Percentiles rank a stretch among this genome's conserved stretches.
phyloP scores from a whole-genome alignment of 1,140 invertebrate species.

The Heliconius congener region DNA sequence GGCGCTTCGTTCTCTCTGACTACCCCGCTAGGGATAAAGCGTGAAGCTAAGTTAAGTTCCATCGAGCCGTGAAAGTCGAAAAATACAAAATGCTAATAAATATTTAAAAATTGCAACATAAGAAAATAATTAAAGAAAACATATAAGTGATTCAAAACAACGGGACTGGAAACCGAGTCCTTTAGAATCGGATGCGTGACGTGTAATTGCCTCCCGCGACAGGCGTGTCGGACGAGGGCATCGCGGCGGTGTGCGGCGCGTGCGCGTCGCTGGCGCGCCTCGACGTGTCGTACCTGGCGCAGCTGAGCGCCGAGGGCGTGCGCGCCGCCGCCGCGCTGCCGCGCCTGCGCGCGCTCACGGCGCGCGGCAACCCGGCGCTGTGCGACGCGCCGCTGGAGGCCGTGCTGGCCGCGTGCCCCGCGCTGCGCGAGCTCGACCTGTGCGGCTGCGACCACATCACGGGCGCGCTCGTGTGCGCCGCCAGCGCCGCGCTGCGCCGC shows the following conservation, averaged over 20 bases:
- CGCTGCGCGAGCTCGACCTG: slow-evolving; percentile 55
- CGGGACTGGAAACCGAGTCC: too few relatives aligned
- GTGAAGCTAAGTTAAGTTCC: too few relatives aligned
- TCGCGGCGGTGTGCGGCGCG: slow-evolving; percentile 47
- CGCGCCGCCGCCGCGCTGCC: slow-evolving; percentile 39
- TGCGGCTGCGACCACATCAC: slow-evolving; percentile 64
- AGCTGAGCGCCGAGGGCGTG: slow-evolving; percentile 50
- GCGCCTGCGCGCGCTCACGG: slow-evolving; percentile 41
- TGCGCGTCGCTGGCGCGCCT: slow-evolving; percentile 48
- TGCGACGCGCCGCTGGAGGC: slow-evolving; percentile 45
- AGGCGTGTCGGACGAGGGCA: slow-evolving; percentile 63
- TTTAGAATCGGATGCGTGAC: too few relatives aligned
- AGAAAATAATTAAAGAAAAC: too few relatives aligned
- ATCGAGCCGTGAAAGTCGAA: too few relatives aligned
- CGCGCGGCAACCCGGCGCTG: slow-evolving; percentile 53
- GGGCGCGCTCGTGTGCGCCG: slow-evolving; percentile 53
- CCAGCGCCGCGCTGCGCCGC: slow-evolving; percentile 40
- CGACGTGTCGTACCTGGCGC: slow-evolving; percentile 63
- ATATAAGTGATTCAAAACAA: not conserved
- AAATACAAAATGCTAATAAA: too few relatives aligned
- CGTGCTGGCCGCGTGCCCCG: slow-evolving; percentile 43
- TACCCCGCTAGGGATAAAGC: too few relatives aligned
- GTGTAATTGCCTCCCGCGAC: not conserved
- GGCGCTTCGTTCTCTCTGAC: too few relatives aligned
- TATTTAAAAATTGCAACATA: too few relatives aligned